Evolutionary conservation across 2,113 vertebrate genomes (phyloP).

Genomic region (Sebastes schlegelii): DNA sequence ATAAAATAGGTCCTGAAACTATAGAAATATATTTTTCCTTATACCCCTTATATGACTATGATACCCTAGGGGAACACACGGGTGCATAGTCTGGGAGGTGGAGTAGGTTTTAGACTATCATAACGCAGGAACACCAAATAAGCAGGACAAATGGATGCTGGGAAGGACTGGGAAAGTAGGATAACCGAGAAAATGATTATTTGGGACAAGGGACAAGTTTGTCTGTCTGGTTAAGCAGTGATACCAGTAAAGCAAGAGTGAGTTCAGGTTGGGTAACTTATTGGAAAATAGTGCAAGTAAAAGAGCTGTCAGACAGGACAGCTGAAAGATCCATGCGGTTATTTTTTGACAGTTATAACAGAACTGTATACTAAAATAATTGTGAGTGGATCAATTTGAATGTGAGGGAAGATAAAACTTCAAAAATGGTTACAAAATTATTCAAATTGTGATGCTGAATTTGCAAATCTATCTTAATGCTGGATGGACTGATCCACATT

Average conservation of each 20-base stretch:
- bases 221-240: slow-evolving; percentile 73
- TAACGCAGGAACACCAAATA: slow-evolving; percentile 67
- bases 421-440: background rate
- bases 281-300: slow-evolving; percentile 15
- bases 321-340: background rate
- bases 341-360: background rate
- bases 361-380: background rate
- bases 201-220: slow-evolving; percentile 42
- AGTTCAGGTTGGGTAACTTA: slow-evolving; percentile 34
- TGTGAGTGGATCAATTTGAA: slow-evolving; percentile 15
- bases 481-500: slow-evolving; percentile 8
- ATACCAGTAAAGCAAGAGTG: slow-evolving; percentile 45
- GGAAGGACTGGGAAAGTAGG: slow-evolving; percentile 56
- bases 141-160: slow-evolving; percentile 74
- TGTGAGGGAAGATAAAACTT: background rate
- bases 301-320: slow-evolving; percentile 6
- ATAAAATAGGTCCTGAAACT: background rate
- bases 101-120: slow-evolving; percentile 49
- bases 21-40: background rate
- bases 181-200: slow-evolving; percentile 56
- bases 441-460: background rate
- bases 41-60: background rate
- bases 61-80: slow-evolving; percentile 23
- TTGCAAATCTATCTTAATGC: background rate
- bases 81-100: slow-evolving; percentile 31